phyloP scores from a whole-genome alignment of 2,888 invertebrate genomes.

The Panopea generosa region DNA sequence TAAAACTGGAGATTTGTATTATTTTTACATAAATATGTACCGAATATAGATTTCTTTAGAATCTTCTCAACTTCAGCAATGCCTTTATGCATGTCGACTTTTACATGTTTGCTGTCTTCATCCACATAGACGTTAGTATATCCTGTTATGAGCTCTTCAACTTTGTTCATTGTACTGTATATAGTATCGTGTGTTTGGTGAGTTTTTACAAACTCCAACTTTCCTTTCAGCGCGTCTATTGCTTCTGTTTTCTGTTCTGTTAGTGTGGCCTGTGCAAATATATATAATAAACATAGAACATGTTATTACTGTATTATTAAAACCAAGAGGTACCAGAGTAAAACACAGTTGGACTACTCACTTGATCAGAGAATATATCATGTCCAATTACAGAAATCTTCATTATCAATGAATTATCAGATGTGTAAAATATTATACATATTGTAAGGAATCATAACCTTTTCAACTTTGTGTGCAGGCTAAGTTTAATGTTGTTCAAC shows the following conservation, averaged over 20 bases:
- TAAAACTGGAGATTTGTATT: too few species aligned
- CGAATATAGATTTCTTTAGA: constrained; percentile 28
- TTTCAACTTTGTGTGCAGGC: too few species aligned
- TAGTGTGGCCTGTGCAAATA: constrained; percentile 34
- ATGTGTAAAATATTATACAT: too few species aligned
- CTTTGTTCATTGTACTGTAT: constrained; percentile 48
- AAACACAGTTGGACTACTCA: too few species aligned
- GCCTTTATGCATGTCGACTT: constrained; percentile 35
- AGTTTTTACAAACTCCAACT: constrained; percentile 54
- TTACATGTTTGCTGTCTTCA: constrained; percentile 35
- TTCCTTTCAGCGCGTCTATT: constrained; percentile 58
- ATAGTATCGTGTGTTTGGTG: constrained; percentile 30
- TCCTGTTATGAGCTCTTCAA: constrained; percentile 47
- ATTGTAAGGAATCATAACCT: too few species aligned
- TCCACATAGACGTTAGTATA: constrained; percentile 39
- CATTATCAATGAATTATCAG: too few species aligned
- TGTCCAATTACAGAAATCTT: too few species aligned
- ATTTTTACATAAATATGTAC: too few species aligned
- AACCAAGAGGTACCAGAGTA: too few species aligned
- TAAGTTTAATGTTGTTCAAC: too few species aligned
- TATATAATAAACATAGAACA: neutral
- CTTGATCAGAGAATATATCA: too few species aligned
- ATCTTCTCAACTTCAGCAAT: constrained; percentile 50
- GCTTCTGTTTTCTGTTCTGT: constrained; percentile 61
- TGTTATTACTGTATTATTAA: too few species aligned